Percentiles rank a stretch among this genome's conserved stretches.
These are phyloP conservation scores for Drosophila asahinai DNA, from an alignment of 1,140 invertebrate genomes.

Conservation along the genomic window DNA sequence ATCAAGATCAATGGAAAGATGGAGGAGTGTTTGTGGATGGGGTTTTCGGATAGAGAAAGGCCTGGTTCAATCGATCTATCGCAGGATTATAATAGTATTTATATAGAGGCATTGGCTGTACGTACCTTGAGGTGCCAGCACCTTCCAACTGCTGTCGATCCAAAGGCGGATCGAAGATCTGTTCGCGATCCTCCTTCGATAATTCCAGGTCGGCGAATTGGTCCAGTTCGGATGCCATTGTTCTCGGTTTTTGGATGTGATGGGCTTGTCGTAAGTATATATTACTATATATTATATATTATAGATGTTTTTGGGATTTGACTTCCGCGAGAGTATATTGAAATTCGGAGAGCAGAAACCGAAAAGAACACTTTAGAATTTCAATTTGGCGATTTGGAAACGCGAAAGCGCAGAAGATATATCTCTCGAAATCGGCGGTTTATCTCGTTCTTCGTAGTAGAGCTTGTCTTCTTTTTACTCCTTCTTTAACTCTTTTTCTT, in stretches of 20 bases:
- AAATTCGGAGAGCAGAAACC: conserved; percentile 19
- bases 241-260: conserved; percentile 10
- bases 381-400: conserved; percentile 23
- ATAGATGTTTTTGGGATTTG: conserved; percentile 3
- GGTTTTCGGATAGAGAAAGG: conserved; percentile 17
- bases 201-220: conserved; percentile 85
- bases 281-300: conserved; percentile 18
- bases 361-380: conserved; percentile 39
- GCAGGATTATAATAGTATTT: not conserved
- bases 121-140: conserved; percentile 85
- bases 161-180: conserved; percentile 85
- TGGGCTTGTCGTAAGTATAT: not conserved
- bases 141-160: conserved; percentile 85
- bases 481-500: conserved; percentile 26
- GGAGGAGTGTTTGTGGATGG: conserved; percentile 17
- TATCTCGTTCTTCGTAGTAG: conserved; percentile 1
- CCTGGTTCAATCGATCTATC: conserved; percentile 7
- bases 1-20: conserved; percentile 47
- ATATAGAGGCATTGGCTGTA: conserved; percentile 10
- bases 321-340: conserved; percentile 23
- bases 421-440: conserved; percentile 13
- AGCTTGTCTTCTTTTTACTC: conserved; percentile 31
- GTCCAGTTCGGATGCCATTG: conserved; percentile 85
- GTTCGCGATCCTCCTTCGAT: conserved; percentile 85
- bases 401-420: conserved; percentile 6